A percentile compares a stretch with the other conserved stretches of the same genome.
These are phyloP conservation scores for Panagrolaimus sp. DNA, from an alignment of 1,140 invertebrate species.

Conservation along the genomic window DNA sequence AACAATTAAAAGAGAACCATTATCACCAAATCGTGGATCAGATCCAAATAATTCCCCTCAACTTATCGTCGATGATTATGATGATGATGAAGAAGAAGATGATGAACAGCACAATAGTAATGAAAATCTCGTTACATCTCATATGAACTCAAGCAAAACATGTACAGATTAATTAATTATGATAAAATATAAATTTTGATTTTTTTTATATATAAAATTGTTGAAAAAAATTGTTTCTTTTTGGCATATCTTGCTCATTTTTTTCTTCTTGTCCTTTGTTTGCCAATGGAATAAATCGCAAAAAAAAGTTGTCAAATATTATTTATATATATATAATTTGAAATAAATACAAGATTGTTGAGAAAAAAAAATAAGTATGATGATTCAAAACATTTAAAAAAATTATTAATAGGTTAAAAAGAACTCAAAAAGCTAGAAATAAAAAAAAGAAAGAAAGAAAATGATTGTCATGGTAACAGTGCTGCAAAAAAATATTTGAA, in stretches of 20 bases:
- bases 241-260: not conserved
- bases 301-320: slow-evolving; percentile 11
- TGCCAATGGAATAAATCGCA: not conserved
- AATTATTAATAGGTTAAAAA: too few species aligned
- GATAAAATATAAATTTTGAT: too few species aligned
- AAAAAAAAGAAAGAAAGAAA: too few species aligned
- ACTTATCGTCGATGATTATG: slow-evolving; percentile 4
- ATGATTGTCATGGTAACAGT: too few species aligned
- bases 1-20: not conserved
- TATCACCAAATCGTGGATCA: not conserved
- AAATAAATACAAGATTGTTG: too few species aligned
- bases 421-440: too few species aligned
- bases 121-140: slow-evolving; percentile 13
- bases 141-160: slow-evolving; percentile 5
- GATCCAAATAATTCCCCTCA: not conserved
- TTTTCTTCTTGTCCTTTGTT: too few species aligned
- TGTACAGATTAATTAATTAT: slow-evolving; percentile 1
- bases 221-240: slow-evolving; percentile 4
- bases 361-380: too few species aligned
- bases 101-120: slow-evolving; percentile 4
- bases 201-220: not conserved
- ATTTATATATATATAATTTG: too few species aligned
- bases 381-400: too few species aligned
- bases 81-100: slow-evolving; percentile 9
- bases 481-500: too few species aligned